phyloP scores from a whole-genome alignment of 2,888 invertebrate species.

The Phanerotoma sp. region DNA sequence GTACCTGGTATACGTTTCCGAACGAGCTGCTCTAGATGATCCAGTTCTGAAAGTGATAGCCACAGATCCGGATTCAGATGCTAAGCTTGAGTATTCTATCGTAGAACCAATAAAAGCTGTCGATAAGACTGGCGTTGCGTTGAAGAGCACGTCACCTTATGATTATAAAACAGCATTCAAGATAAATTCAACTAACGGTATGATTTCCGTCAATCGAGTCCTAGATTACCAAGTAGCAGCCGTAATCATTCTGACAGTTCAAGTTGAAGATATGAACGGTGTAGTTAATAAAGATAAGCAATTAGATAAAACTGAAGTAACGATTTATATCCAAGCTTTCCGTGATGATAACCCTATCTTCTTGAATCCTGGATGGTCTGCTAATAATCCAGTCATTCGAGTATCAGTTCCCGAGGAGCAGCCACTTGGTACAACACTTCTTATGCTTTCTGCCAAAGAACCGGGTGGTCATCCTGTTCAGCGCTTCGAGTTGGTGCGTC shows the following conservation, averaged over 20 bases:
- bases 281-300: slow-evolving; percentile 67
- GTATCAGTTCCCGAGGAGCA: slow-evolving; percentile 75
- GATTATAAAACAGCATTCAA: slow-evolving; percentile 69
- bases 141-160: slow-evolving; percentile 65
- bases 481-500: slow-evolving; percentile 56
- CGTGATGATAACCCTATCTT: slow-evolving; percentile 77
- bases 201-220: slow-evolving; percentile 67
- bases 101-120: slow-evolving; percentile 69
- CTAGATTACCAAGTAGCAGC: slow-evolving; percentile 74
- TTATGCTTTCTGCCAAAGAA: slow-evolving; percentile 71
- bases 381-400: slow-evolving; percentile 68
- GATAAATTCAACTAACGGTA: slow-evolving; percentile 70
- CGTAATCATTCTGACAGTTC: slow-evolving; percentile 71
- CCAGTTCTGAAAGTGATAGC: slow-evolving; percentile 68
- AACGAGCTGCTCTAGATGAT: slow-evolving; percentile 65
- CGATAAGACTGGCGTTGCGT: slow-evolving; percentile 72
- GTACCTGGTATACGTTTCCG: slow-evolving; percentile 71
- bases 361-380: slow-evolving; percentile 73
- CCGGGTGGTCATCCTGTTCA: slow-evolving; percentile 67
- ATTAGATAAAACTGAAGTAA: slow-evolving; percentile 68
- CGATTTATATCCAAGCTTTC: slow-evolving; percentile 76
- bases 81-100: slow-evolving; percentile 70
- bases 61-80: slow-evolving; percentile 70
- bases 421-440: slow-evolving; percentile 71
- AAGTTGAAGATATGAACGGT: slow-evolving; percentile 72